Base-by-base conservation (phyloP, 2,888 invertebrate genomes). In the Callyntrura guangdongensis region DNA sequence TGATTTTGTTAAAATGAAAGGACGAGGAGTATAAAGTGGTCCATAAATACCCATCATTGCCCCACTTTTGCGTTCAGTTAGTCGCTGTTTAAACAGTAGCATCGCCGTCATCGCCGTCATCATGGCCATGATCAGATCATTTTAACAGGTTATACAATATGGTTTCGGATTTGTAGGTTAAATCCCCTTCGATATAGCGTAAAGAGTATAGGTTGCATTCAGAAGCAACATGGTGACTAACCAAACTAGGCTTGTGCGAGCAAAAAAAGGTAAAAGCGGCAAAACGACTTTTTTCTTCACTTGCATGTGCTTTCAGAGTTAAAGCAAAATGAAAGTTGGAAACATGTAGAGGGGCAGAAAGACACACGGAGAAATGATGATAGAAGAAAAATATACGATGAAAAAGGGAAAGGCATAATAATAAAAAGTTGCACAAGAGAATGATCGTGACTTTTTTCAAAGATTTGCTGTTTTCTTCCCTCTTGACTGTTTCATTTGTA, bases 391-490 rank as follows among this genome's bases (percentile, higher is more conserved):
- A 77, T 8, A 49, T 12, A 79, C 56, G 56, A 79, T 79, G 27
- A 17, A 77, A 79, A 56, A 56, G 25, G 56, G 17, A 25, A 27
- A 79, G n/a, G 27, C 25, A 79, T 45, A 36, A 72, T 22, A 25
- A 56, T 53, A 59, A 36, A 74, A 61, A 86, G 25, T 69, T 81
- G 56, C 72, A 22, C 79, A 86, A 79, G 53, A 77, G 77, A 86
- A 59, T 11, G 88, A 82, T 79, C 79, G 79, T 79, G 79, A 67
- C 77, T 86, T 79, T 49, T 86, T 20, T 20, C 53, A 67, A 17
- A 27, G 53, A 25, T 79, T 27, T 79, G 53, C 27, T 79, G 5
- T 79, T 79, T 79, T 27, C n/a, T 12, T 49, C 27, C 27, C 8
- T 59, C 36, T 27, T 0, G 25, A 72, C n/a, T 14, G 36, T 5